phyloP scores from a whole-genome alignment of 2,797 vertebrate species.

The Periophthalmus magnuspinnatus region DNA sequence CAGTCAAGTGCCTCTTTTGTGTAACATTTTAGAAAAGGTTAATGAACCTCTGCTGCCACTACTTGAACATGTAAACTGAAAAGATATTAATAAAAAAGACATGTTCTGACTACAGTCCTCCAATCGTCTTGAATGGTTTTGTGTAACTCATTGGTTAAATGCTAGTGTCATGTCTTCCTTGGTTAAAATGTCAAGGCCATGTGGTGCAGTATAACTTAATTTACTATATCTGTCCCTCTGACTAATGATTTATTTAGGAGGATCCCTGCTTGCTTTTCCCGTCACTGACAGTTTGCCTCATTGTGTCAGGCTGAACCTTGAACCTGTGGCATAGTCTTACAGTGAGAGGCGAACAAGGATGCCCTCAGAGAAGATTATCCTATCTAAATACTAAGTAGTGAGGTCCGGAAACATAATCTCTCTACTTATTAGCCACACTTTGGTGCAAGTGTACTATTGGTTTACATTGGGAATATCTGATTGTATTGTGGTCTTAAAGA shows the following conservation, averaged over 20 bases:
- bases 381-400: slow-evolving; percentile 70
- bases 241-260: slow-evolving; percentile 21
- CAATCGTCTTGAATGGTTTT: not conserved
- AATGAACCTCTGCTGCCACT: not conserved
- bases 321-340: slow-evolving; percentile 54
- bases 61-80: not conserved
- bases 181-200: not conserved
- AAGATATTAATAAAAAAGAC: not conserved
- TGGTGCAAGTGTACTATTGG: slow-evolving; percentile 25
- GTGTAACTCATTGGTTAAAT: not conserved
- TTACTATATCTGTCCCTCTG: not conserved
- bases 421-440: slow-evolving; percentile 73
- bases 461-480: not conserved
- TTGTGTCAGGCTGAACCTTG: not conserved
- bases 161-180: not conserved
- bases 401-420: slow-evolving; percentile 80
- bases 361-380: slow-evolving; percentile 79
- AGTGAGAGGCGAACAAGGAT: slow-evolving; percentile 71
- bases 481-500: not conserved
- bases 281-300: slow-evolving; percentile 9
- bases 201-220: not conserved
- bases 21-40: not conserved
- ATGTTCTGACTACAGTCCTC: not conserved
- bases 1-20: not conserved
- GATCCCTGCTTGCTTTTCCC: slow-evolving; percentile 9